Conservation (phyloP, 2,888 invertebrate species). For the Ashinkailepas kermadecensis region DNA sequence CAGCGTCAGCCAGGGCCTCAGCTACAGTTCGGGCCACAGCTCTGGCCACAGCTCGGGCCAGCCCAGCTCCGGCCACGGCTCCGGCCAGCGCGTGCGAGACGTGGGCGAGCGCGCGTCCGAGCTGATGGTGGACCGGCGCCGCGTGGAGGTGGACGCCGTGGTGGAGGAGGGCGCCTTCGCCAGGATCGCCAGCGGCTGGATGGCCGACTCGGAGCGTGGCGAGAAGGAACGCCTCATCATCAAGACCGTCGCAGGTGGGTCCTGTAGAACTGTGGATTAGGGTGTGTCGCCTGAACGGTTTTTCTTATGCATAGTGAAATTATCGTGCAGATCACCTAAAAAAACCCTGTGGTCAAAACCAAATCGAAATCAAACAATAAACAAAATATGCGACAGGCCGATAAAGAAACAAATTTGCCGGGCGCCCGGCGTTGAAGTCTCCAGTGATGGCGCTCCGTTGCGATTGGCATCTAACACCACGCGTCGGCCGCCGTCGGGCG, state of each 20-base stretch:
- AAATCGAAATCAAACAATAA: too few species aligned
- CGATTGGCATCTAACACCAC: too few species aligned
- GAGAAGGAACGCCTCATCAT: constrained; percentile 21
- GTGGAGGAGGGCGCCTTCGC: constrained; percentile 8
- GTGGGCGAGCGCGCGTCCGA: constrained; percentile 18
- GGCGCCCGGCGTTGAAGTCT: too few species aligned
- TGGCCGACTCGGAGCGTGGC: not conserved
- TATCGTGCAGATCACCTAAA: too few species aligned
- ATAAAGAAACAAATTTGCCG: too few species aligned
- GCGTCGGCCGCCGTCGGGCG: too few species aligned
- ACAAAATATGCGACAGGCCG: too few species aligned
- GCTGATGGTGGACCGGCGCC: constrained; percentile 23
- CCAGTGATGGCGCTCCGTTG: too few species aligned
- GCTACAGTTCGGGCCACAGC: constrained; percentile 14
- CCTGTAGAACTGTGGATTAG: too few species aligned
- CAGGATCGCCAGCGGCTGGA: constrained; percentile 15
- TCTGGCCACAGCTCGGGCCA: not conserved
- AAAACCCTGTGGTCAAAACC: too few species aligned
- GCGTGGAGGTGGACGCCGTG: constrained; percentile 10
- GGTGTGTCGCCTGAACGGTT: too few species aligned
- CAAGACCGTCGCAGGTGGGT: constrained; percentile 18
- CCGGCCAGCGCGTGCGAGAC: not conserved
- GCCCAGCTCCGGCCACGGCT: constrained; percentile 2
- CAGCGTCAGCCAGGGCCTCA: constrained; percentile 11
- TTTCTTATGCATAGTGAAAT: too few species aligned